These are phyloP conservation scores for Carassius carassius DNA, from an alignment of 2,113 vertebrate species.

Conservation along the genomic window DNA sequence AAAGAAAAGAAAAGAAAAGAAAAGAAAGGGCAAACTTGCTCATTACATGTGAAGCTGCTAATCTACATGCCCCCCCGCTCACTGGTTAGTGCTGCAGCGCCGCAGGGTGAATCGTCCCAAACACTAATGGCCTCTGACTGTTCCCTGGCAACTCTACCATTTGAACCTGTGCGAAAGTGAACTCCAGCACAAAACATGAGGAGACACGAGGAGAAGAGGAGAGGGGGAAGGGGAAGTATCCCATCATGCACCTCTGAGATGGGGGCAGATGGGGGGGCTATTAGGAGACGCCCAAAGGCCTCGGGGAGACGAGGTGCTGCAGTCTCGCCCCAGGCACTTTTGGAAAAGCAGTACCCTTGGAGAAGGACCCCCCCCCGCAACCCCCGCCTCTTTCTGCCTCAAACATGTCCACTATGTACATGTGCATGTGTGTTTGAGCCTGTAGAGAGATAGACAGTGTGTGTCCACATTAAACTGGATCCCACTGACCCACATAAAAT, in stretches of 20 bases:
- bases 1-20: not conserved
- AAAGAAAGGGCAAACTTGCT: slow-evolving; percentile 73
- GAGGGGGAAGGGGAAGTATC: slow-evolving; percentile 81
- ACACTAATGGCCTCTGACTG: slow-evolving; percentile 99
- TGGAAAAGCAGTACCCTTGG: slow-evolving; percentile 92
- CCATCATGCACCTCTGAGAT: slow-evolving; percentile 91
- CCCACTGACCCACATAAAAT: not conserved
- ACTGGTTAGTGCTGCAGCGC: slow-evolving; percentile 91
- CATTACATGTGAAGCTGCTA: slow-evolving; percentile 84
- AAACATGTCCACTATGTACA: slow-evolving; percentile 68
- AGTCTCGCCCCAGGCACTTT: slow-evolving; percentile 95
- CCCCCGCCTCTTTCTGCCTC: slow-evolving; percentile 58
- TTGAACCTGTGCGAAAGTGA: slow-evolving; percentile 97
- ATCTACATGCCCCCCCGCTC: slow-evolving; percentile 79
- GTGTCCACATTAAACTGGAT: not conserved
- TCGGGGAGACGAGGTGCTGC: slow-evolving; percentile 97
- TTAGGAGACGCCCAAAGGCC: slow-evolving; percentile 96
- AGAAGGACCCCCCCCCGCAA: slow-evolving; percentile 73
- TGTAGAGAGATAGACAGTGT: not conserved
- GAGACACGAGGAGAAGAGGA: slow-evolving; percentile 49
- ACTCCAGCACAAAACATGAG: slow-evolving; percentile 82
- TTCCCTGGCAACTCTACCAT: slow-evolving; percentile 99
- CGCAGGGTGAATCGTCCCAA: slow-evolving; percentile 99
- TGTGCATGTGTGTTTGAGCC: not conserved
- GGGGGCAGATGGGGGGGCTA: slow-evolving; percentile 90